Evolutionary conservation across 53 echinoderm and acorn worm species (phyloP), one percentile per base, ranked within the genome.

Genomic region (Antedon mediterranea): DNA sequence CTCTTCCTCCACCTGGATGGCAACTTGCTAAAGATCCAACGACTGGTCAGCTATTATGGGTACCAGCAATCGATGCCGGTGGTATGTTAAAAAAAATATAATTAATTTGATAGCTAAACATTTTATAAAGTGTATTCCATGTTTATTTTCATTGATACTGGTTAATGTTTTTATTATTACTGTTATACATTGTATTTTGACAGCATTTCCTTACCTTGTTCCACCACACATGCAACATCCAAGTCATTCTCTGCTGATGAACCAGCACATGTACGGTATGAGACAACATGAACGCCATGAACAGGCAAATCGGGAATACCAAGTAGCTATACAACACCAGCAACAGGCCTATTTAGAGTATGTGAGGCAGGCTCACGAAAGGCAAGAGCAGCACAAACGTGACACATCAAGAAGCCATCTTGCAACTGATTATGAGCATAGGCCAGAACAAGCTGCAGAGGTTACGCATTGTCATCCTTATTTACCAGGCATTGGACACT

Each of bases 201-300:
- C 78, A 90, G 78, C 81, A 76, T 81, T 89, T 9, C 79, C 57
- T 6, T 85, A 85, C 71, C 74, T 86, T 32, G 86, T 84, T 32
- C 89, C 78, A 7, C 84, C 89, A 30, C 92, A 92, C 43, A 79
- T 93, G 18, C 82, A 86, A 71, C 86, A 86, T 28, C 89, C 89
- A 82, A 88, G 92, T 71, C 92, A 89, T 72, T 89, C 89, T 34
- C 86, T 89, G 0, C 86, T 92, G 74, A 43, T 92, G 79, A 92
- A 86, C 72, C 92, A 92, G n/a, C 92, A 89, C 32, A 79, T 84
- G 42, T 86, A 81, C 27, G 86, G 79, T 34, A 85, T 83, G 23
- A 72, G 79, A 32, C 73, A 82, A 15, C 91, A 84, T 33, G 81
- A 80, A 42, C 84, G 72, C 31, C 88, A 79, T 3, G 81, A 81